Evolutionary conservation across 2,888 invertebrate genomes (phyloP).

Genomic region (Leucophenga montana): DNA sequence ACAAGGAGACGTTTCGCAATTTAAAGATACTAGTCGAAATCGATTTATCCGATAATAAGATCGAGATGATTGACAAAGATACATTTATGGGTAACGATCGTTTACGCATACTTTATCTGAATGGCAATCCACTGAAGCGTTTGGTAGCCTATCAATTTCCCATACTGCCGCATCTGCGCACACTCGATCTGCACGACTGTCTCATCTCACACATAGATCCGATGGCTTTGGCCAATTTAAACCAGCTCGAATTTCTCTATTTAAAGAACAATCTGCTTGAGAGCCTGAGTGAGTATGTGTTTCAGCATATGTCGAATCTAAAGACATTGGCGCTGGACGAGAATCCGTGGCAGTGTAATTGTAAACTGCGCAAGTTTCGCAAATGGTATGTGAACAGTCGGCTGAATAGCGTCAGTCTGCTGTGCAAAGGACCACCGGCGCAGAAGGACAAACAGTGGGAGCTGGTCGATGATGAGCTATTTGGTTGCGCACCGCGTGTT

Average conservation of each 20-base stretch:
- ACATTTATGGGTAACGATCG: conserved; percentile 90
- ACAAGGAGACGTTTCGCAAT: conserved; percentile 89
- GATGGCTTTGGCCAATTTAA: conserved; percentile 84
- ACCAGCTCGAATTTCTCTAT: conserved; percentile 83
- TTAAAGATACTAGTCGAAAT: conserved; percentile 89
- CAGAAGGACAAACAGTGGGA: conserved; percentile 85
- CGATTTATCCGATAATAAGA: conserved; percentile 87
- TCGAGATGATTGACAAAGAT: conserved; percentile 82
- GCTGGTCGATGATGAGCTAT: conserved; percentile 81
- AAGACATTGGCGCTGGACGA: conserved; percentile 87
- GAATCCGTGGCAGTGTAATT: conserved; percentile 94
- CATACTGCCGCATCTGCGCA: conserved; percentile 84
- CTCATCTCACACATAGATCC: conserved; percentile 83
- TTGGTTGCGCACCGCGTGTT: conserved; percentile 87
- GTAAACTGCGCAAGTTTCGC: conserved; percentile 86
- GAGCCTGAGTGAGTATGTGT: conserved; percentile 79
- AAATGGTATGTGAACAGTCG: conserved; percentile 88
- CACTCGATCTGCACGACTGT: conserved; percentile 86
- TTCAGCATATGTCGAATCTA: conserved; percentile 82
- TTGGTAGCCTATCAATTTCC: conserved; percentile 87
- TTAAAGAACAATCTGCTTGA: conserved; percentile 87
- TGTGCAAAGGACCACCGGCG: conserved; percentile 82
- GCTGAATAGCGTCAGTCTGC: conserved; percentile 82
- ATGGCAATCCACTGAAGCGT: conserved; percentile 85
- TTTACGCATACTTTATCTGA: conserved; percentile 83